Conservation (phyloP, 2,113 vertebrate genomes). For the Ctenomys sociabilis region DNA sequence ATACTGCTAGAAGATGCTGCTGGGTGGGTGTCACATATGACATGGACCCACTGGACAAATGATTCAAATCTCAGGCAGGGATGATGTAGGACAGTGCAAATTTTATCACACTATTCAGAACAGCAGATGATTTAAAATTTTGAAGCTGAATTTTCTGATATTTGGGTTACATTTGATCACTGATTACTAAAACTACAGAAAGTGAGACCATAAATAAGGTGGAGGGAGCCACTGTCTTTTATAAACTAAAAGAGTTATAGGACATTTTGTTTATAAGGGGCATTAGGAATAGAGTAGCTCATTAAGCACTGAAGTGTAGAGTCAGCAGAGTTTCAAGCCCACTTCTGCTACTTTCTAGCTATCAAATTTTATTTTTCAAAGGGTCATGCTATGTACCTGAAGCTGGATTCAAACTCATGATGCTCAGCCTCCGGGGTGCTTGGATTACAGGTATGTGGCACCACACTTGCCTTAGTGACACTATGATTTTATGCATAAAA, state of each 20-base stretch:
- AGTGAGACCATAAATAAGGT: background rate
- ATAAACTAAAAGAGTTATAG: conserved; percentile 22
- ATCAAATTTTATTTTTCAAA: background rate
- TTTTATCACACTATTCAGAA: background rate
- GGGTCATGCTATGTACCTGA: background rate
- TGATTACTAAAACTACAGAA: background rate
- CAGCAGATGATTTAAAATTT: background rate
- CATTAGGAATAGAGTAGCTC: background rate
- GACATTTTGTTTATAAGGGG: conserved; percentile 22
- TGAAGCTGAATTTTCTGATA: background rate
- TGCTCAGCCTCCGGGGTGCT: background rate
- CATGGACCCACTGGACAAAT: background rate
- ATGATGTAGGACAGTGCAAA: background rate
- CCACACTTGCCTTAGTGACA: background rate
- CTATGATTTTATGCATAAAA: background rate
- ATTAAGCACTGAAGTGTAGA: background rate
- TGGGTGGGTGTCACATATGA: background rate
- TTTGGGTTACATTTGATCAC: background rate
- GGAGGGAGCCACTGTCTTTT: background rate
- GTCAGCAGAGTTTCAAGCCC: background rate
- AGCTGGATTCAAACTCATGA: background rate
- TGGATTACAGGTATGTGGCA: background rate
- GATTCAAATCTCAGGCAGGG: background rate
- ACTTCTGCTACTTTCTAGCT: background rate
- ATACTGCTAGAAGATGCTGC: background rate